Percentiles rank a stretch among this genome's conserved stretches.
Conservation (phyloP, 2,888 invertebrate genomes). For the Eulithis prunata region DNA sequence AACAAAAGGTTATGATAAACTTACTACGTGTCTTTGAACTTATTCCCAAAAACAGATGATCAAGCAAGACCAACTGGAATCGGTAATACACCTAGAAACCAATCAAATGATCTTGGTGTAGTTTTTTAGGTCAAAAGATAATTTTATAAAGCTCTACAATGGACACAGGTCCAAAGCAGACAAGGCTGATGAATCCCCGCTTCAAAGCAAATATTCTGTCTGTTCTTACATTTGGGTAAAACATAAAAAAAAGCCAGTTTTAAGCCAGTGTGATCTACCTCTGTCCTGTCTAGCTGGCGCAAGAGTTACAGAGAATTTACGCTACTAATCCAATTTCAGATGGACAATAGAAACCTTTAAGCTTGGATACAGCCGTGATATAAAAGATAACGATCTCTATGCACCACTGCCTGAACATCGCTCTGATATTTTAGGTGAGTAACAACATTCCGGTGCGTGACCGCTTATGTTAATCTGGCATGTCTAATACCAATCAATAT, state of each 20-base stretch:
- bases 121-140: slow-evolving; percentile 7
- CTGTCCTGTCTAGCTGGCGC: neutral
- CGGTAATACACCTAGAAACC: neutral
- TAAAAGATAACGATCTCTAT: slow-evolving; percentile 87
- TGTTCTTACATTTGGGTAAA: slow-evolving; percentile 81
- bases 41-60: neutral
- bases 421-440: slow-evolving; percentile 79
- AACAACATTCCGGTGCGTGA: neutral
- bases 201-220: slow-evolving; percentile 81
- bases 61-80: slow-evolving; percentile 23
- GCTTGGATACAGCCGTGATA: slow-evolving; percentile 87
- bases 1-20: neutral
- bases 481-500: neutral
- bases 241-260: neutral
- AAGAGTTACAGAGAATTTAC: neutral
- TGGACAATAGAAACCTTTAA: slow-evolving; percentile 89
- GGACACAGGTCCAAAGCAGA: slow-evolving; percentile 76
- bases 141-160: slow-evolving; percentile 48
- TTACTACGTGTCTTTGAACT: too few species aligned
- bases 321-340: slow-evolving; percentile 67
- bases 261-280: too few species aligned
- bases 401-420: slow-evolving; percentile 88
- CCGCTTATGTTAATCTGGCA: neutral
- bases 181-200: slow-evolving; percentile 76
- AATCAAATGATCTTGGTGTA: neutral